Evolutionary conservation across 2,888 invertebrate species (phyloP), one percentile per base, ranked within the genome.

Genomic region (Nephrotoma guestfalica): DNA sequence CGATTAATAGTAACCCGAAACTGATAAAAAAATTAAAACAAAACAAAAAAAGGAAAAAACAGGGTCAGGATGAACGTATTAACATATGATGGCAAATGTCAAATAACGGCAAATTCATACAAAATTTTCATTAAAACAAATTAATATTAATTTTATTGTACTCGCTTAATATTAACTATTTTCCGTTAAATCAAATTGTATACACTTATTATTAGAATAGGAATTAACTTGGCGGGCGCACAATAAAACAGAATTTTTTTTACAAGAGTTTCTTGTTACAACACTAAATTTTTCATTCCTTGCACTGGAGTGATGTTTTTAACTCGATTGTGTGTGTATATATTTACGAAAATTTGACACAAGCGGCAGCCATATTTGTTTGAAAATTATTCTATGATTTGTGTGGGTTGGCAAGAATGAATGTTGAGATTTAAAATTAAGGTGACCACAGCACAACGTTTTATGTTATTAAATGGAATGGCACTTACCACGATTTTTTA

Each of bases 61-160:
- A 43, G 30, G 85, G 42, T 43, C 85, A 85, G 43, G 85, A 43
- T 85, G 42, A 84, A 84, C 41, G 41, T 84, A 84, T 41, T 84
- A 85, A 18, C 85, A 85, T 43, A 43, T 85, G 41, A 85, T 45
- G 42, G 43, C 11, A 43, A 43, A 85, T 85, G 85, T 85, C 85
- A 85, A 85, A 85, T 85, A 85, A 85, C 85, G 85, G 85, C 15
- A 85, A 85, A 18, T 45, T 85, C 85, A 85, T 85, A 43, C 18
- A 43, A 43, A 40, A 42, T 43, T 43, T 85, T 85, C 85, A 85
- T 85, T 41, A 84, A 41, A 84, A 42, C 30, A 71, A 51, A 71
- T 71, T 71, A 71, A 71, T 71, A 71, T 30, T 71, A n/a, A 41
- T n/a, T 84, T 41, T 84, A 84, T 84, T 84, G 2, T 41, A 4